Evolutionary conservation across 2,113 vertebrate species (phyloP).

Genomic region (Pelmatolapia mariae): DNA sequence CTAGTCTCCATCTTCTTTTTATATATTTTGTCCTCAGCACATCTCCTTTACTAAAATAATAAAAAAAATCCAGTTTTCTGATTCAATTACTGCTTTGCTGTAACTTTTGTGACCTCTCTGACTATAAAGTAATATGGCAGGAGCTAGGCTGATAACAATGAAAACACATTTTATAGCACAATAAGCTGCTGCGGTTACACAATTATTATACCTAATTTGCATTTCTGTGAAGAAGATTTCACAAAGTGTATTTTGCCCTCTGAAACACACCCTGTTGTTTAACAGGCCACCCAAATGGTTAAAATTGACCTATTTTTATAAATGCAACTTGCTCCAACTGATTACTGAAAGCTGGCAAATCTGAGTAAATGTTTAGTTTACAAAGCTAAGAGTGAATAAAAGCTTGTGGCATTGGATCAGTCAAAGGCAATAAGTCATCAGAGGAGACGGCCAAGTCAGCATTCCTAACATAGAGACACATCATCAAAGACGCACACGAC

Average conservation of each 20-base stretch:
- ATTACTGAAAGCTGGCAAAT: background rate
- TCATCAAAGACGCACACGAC: background rate
- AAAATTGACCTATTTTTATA: background rate
- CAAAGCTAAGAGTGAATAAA: background rate
- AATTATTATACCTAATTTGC: background rate
- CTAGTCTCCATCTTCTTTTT: background rate
- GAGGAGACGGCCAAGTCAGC: background rate
- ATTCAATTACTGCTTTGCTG: background rate
- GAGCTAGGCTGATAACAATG: background rate
- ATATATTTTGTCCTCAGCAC: accelerated
- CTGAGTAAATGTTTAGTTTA: slow-evolving; percentile 6
- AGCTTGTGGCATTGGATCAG: background rate
- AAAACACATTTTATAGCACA: background rate
- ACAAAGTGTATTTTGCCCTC: background rate
- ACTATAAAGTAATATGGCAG: background rate
- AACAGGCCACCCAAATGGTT: background rate
- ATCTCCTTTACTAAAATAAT: background rate
- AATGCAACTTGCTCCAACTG: background rate
- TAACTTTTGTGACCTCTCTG: background rate
- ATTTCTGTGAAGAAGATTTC: background rate
- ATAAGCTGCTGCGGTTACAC: background rate
- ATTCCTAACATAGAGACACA: background rate
- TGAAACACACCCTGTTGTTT: background rate
- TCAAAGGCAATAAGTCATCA: background rate
- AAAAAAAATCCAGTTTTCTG: background rate